Base-by-base conservation (phyloP, 2,113 vertebrate species). In the Hemicordylus capensis region DNA sequence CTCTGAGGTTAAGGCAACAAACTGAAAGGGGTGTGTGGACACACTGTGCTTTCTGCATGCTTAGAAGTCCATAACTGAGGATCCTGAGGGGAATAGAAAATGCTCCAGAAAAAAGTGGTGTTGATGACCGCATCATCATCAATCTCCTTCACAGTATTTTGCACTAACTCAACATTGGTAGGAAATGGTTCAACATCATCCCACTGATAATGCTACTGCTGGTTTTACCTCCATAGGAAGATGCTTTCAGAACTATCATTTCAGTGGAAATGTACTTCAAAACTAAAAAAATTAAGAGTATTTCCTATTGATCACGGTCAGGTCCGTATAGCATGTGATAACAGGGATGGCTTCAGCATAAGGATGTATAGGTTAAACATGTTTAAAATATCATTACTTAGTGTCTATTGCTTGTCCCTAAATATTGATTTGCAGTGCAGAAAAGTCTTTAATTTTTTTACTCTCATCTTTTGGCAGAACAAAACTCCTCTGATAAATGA, bases 401-500 rank as follows among this genome's bases (percentile, higher is more conserved):
- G 17, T 63, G 61, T 34, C 6, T n/a, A 14, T 22, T 34, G 64
- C 3, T 48, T 76, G n/a, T 54, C 22, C 48, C 5, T 31, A 39
- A 37, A 20, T 73, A 0, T 82, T 82, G 83, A 39, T 92, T 89
- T 51, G 4, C 83, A n/a, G 11, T 26, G 44, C 0, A 0, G 78
- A 17, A 12, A 51, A 84, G 58, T 66, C 24, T 6, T 66, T 51
- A 31, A 85, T 39, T 54, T 87, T 93, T 79, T 54, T 0, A 63
- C 88, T 91, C 91, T 81, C 1, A 1, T 87, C 88, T 92, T 92
- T 92, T 92, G 42, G 76, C 96, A 99, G 98, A 99, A 98, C 84
- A 99, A 98, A 97, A 91, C 95, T 78, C 97, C 98, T 58, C 95
- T 99, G 85, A 96, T 99, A 89, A 99, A 99, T 70, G 97, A 99